Percentiles rank a stretch among this genome's conserved stretches.
These are phyloP conservation scores for Pygmarrhopalites habei DNA, from an alignment of 1,140 invertebrate genomes.

Conservation along the genomic window DNA sequence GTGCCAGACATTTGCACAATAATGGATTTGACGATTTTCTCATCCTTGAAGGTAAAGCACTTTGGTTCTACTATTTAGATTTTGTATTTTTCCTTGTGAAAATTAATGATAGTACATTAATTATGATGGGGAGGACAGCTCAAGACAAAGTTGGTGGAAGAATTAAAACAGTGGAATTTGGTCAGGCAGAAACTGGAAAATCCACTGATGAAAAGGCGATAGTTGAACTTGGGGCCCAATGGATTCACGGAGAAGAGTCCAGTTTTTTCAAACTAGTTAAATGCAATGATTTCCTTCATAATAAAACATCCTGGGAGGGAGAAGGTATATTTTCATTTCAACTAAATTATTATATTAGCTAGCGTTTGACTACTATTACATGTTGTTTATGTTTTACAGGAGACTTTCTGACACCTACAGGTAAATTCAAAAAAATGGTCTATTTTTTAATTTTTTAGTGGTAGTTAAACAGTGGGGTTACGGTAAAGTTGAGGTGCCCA, in stretches of 20 bases:
- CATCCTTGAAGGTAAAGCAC: constrained; percentile 57
- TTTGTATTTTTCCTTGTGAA: too few relatives aligned
- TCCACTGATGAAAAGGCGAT: constrained; percentile 42
- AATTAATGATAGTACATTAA: too few relatives aligned
- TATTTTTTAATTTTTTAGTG: too few relatives aligned
- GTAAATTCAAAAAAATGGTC: background rate
- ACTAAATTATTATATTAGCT: background rate
- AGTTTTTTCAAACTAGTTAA: constrained; percentile 57
- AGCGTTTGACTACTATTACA: background rate
- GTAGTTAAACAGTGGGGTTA: too few relatives aligned
- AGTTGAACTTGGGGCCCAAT: constrained; percentile 75
- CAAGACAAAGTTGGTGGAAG: constrained; percentile 55
- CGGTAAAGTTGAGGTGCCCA: too few relatives aligned
- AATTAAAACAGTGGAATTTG: constrained; percentile 48
- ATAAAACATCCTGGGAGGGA: constrained; percentile 31
- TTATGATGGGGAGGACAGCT: constrained; percentile 42
- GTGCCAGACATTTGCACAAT: constrained; percentile 49
- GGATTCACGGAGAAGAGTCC: constrained; percentile 71
- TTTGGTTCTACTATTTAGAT: too few relatives aligned
- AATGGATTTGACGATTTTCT: constrained; percentile 49
- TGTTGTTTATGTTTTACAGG: background rate
- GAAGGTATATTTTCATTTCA: constrained; percentile 18
- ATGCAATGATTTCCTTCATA: constrained; percentile 44
- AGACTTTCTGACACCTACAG: background rate
- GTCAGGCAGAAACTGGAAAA: constrained; percentile 34